Percentiles rank a stretch among this genome's conserved stretches.
These are phyloP conservation scores for Panagrolaimus sp. DNA, from an alignment of 1,140 invertebrate species.

Conservation along the genomic window DNA sequence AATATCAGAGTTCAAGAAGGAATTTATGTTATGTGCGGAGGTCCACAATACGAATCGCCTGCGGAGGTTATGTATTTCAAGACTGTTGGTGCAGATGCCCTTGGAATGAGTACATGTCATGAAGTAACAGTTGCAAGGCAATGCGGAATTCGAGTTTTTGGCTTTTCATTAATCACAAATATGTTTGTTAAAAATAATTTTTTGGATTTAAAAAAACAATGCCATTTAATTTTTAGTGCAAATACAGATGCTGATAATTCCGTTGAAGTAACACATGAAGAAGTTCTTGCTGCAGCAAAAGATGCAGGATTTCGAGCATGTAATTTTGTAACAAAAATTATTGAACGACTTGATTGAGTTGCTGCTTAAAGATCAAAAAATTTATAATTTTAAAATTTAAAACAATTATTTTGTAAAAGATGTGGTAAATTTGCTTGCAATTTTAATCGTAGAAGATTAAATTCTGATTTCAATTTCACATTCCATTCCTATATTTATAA, in stretches of 20 bases:
- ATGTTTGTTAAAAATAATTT: constrained; percentile 19
- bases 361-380: no score
- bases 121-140: constrained; percentile 63
- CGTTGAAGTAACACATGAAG: constrained; percentile 38
- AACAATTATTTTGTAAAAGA: no score
- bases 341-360: background rate
- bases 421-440: no score
- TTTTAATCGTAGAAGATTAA: no score
- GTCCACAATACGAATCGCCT: constrained; percentile 62
- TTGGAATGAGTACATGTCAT: constrained; percentile 61
- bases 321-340: constrained; percentile 1
- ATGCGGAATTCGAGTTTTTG: constrained; percentile 61
- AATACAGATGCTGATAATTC: constrained; percentile 36
- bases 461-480: no score
- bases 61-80: constrained; percentile 61
- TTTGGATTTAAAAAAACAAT: background rate
- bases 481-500: no score
- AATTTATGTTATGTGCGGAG: constrained; percentile 61
- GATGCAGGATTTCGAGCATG: background rate
- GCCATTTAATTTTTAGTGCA: constrained; percentile 25
- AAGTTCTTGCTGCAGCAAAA: constrained; percentile 31
- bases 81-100: constrained; percentile 58
- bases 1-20: constrained; percentile 59
- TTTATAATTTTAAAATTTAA: no score
- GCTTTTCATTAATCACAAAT: constrained; percentile 62